phyloP scores from a whole-genome alignment of 2,797 vertebrate genomes.

The Micromesistius poutassou region DNA sequence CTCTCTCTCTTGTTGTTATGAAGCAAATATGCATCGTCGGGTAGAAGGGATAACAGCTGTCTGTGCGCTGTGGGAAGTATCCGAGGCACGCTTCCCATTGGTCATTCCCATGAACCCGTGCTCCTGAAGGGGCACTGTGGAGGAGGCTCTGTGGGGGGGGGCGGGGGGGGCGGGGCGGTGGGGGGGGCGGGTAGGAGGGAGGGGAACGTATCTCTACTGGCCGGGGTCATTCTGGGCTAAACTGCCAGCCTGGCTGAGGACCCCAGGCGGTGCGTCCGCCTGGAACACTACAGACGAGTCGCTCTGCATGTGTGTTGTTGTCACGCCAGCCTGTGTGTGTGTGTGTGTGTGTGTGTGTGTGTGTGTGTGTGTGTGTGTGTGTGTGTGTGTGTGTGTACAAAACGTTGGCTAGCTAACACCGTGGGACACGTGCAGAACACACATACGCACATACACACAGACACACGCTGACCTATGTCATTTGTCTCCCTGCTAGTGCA shows the following conservation, averaged over 20 bases:
- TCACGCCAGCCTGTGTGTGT: not conserved
- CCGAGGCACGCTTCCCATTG: conserved; percentile 85
- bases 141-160: conserved; percentile 74
- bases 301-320: not conserved
- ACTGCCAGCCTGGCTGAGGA: conserved; percentile 50
- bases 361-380: too few relatives aligned
- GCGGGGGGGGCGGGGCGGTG: conserved; percentile 76
- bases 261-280: conserved; percentile 14
- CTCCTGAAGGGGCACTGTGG: conserved; percentile 76
- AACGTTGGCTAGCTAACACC: not conserved
- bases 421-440: conserved; percentile 13
- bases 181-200: conserved; percentile 70
- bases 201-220: conserved; percentile 67
- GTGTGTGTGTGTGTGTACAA: too few relatives aligned
- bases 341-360: too few relatives aligned
- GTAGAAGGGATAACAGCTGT: conserved; percentile 93
- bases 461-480: not conserved
- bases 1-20: conserved; percentile 37
- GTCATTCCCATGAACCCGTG: conserved; percentile 95
- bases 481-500: not conserved
- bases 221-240: conserved; percentile 61
- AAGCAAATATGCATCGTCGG: conserved; percentile 61
- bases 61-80: conserved; percentile 93
- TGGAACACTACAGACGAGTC: not conserved
- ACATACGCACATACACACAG: conserved; percentile 10